phyloP scores from a whole-genome alignment of 2,888 invertebrate species.

The Subacronicta megacephala region DNA sequence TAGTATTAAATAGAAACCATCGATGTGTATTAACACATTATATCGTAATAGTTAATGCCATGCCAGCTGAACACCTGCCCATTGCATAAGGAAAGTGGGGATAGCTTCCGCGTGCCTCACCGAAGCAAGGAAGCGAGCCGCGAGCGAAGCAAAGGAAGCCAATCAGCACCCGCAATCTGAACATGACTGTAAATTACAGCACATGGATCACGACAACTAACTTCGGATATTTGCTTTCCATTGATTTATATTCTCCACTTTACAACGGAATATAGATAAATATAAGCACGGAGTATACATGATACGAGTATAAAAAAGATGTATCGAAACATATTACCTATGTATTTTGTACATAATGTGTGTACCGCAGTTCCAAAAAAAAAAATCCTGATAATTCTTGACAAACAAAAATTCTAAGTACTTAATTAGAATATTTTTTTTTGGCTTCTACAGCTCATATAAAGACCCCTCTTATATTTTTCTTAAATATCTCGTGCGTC shows the following conservation, averaged over 20 bases:
- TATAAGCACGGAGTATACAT: too few relatives aligned
- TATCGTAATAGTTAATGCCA: constrained; percentile 31
- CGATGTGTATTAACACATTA: constrained; percentile 31
- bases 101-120: constrained; percentile 62
- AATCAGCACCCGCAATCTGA: constrained; percentile 50
- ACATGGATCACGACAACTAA: constrained; percentile 40
- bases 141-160: constrained; percentile 39
- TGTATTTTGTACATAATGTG: too few relatives aligned
- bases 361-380: too few relatives aligned
- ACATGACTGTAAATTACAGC: constrained; percentile 44
- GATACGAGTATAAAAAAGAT: too few relatives aligned
- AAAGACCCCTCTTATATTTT: too few relatives aligned
- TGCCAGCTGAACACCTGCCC: constrained; percentile 31
- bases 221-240: constrained; percentile 38
- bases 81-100: constrained; percentile 59
- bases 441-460: too few relatives aligned
- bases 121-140: constrained; percentile 48
- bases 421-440: too few relatives aligned
- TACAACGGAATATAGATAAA: constrained; percentile 24
- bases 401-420: too few relatives aligned
- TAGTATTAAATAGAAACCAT: constrained; percentile 25
- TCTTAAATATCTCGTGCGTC: too few relatives aligned
- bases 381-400: too few relatives aligned
- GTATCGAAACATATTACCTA: too few relatives aligned
- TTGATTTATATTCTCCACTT: constrained; percentile 16